phyloP scores from a whole-genome alignment of 2,888 invertebrate genomes.

The Gandaritis pyraliata region DNA sequence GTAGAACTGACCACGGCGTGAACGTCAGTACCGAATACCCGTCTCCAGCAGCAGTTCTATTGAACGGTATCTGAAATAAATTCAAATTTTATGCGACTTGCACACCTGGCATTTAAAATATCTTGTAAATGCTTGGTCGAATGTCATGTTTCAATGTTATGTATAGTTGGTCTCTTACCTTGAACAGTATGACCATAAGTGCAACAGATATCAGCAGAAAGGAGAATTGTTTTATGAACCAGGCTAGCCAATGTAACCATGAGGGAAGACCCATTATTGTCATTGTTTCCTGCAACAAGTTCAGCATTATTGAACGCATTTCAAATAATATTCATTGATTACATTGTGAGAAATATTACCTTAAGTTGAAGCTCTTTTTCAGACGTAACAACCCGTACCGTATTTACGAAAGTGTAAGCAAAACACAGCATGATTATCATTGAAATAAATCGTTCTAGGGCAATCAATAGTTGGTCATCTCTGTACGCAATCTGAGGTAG shows the following conservation, averaged over 20 bases:
- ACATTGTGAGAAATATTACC: slow-evolving; percentile 64
- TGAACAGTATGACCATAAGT: slow-evolving; percentile 86
- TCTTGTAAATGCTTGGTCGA: too few relatives aligned
- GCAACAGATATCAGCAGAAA: slow-evolving; percentile 87
- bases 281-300: slow-evolving; percentile 90
- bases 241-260: slow-evolving; percentile 94
- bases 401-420: slow-evolving; percentile 91
- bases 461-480: slow-evolving; percentile 87
- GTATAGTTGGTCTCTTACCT: slow-evolving; percentile 66
- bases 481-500: slow-evolving; percentile 90
- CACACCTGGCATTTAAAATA: not conserved
- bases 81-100: not conserved
- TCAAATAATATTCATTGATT: not conserved
- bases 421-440: slow-evolving; percentile 93
- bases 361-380: slow-evolving; percentile 92
- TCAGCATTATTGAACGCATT: slow-evolving; percentile 3
- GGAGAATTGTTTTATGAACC: slow-evolving; percentile 92
- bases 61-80: slow-evolving; percentile 79
- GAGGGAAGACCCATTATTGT: slow-evolving; percentile 95
- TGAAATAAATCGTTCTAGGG: slow-evolving; percentile 89
- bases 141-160: not conserved
- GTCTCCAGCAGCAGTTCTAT: slow-evolving; percentile 66
- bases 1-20: slow-evolving; percentile 86
- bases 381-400: slow-evolving; percentile 89
- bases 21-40: slow-evolving; percentile 87